phyloP scores from a whole-genome alignment of 1,140 invertebrate species.

The Marisa cornuarietis region DNA sequence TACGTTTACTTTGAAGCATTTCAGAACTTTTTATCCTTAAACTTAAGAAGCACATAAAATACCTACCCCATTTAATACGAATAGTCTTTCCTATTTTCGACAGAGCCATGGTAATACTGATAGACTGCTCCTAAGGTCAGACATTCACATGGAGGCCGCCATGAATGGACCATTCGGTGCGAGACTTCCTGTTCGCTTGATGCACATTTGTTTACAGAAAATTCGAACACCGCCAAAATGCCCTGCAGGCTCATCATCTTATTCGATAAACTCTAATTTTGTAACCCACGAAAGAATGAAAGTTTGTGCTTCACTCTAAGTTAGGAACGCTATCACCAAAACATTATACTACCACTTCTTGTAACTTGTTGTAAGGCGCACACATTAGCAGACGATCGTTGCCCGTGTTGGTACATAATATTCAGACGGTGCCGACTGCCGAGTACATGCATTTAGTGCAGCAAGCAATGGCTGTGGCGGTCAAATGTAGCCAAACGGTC shows the following conservation, averaged over 20 bases:
- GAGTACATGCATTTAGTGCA: no score
- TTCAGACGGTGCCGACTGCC: no score
- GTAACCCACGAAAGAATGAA: not conserved
- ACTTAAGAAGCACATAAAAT: not conserved
- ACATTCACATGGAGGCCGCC: constrained; percentile 1
- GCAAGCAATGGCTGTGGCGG: no score
- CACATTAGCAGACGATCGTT: no score
- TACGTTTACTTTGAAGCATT: not conserved
- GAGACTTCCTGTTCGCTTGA: not conserved
- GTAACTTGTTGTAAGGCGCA: no score
- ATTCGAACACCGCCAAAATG: not conserved
- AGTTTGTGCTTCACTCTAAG: no score
- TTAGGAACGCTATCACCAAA: no score
- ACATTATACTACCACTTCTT: no score
- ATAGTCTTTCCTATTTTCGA: not conserved
- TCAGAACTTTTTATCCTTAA: not conserved
- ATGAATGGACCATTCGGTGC: not conserved
- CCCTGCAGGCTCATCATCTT: not conserved
- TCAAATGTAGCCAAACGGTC: no score
- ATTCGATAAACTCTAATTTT: no score
- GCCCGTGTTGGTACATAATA: no score
- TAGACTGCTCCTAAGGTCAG: no score
- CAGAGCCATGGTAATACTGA: not conserved
- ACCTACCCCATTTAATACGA: not conserved
- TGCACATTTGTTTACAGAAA: not conserved